These are phyloP conservation scores for Chondrosia reniformis DNA, from an alignment of 37 sponge, comb jelly and placozoan genomes.

Conservation along the genomic window DNA sequence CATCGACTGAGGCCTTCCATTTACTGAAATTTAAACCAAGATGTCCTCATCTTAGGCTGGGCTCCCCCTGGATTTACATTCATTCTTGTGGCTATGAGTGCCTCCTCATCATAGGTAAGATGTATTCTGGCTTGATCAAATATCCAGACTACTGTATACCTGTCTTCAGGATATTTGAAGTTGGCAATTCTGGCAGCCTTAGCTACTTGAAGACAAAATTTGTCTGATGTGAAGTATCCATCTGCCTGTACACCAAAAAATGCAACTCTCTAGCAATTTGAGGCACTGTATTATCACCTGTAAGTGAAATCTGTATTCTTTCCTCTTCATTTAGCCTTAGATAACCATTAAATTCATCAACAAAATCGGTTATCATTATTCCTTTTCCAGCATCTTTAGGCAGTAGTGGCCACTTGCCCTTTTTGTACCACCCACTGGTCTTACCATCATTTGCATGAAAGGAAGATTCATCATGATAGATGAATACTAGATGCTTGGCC, in stretches of 20 bases:
- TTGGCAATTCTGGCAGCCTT: slow-evolving; percentile 17
- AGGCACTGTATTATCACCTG: neutral
- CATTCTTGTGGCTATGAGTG: slow-evolving; percentile 17
- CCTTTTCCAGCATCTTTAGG: slow-evolving; percentile 24
- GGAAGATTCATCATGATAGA: slow-evolving; percentile 32
- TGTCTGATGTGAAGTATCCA: slow-evolving; percentile 9
- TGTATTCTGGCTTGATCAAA: slow-evolving; percentile 30
- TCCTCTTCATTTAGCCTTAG: slow-evolving; percentile 10
- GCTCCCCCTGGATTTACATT: slow-evolving; percentile 35
- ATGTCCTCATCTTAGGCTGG: neutral
- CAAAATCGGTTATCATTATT: slow-evolving; percentile 36
- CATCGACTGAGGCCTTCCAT: neutral
- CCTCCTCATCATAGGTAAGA: slow-evolving; percentile 17
- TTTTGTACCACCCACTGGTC: slow-evolving; percentile 14
- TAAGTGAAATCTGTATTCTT: neutral
- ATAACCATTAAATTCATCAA: slow-evolving; percentile 33
- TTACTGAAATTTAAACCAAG: neutral
- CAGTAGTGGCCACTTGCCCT: neutral
- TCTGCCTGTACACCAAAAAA: slow-evolving; percentile 13
- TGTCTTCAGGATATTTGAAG: slow-evolving; percentile 26
- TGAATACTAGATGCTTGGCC: slow-evolving; percentile 5
- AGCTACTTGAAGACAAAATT: slow-evolving; percentile 10
- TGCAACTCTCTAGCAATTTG: neutral
- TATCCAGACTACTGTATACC: neutral
- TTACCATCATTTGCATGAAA: slow-evolving; percentile 35